Conservation (phyloP, 2,797 vertebrate genomes). For the Sardinella longiceps region DNA sequence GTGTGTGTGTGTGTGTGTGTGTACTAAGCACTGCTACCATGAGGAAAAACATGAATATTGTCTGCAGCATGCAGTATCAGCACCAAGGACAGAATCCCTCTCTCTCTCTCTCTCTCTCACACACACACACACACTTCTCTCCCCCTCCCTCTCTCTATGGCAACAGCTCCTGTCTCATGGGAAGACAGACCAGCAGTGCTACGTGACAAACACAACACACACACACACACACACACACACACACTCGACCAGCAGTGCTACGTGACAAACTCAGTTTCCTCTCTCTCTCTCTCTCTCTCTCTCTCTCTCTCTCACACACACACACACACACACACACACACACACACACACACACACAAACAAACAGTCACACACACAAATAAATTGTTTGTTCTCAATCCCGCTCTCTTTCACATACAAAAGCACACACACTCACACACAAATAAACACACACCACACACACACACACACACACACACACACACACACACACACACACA, state of each 20-base stretch:
- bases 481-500: background rate
- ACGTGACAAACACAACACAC: background rate
- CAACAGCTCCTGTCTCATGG: conserved; percentile 14
- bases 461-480: background rate
- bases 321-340: background rate
- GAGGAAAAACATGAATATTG: conserved; percentile 8
- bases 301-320: background rate
- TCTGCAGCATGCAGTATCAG: background rate
- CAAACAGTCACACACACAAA: too few relatives aligned
- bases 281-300: background rate
- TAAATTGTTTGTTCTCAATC: too few relatives aligned
- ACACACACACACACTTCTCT: background rate
- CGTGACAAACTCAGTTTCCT: background rate
- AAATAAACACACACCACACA: background rate
- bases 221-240: too few relatives aligned
- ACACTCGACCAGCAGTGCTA: background rate
- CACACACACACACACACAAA: background rate
- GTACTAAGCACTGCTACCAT: background rate
- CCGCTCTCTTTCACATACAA: too few relatives aligned
- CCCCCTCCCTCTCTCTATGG: conserved; percentile 12
- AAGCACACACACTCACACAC: background rate
- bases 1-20: background rate
- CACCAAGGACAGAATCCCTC: conserved; percentile 22
- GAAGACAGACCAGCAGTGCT: background rate
- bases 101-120: background rate